These are phyloP conservation scores for Polymixis lichenea DNA, from an alignment of 2,888 invertebrate genomes.

Conservation along the genomic window DNA sequence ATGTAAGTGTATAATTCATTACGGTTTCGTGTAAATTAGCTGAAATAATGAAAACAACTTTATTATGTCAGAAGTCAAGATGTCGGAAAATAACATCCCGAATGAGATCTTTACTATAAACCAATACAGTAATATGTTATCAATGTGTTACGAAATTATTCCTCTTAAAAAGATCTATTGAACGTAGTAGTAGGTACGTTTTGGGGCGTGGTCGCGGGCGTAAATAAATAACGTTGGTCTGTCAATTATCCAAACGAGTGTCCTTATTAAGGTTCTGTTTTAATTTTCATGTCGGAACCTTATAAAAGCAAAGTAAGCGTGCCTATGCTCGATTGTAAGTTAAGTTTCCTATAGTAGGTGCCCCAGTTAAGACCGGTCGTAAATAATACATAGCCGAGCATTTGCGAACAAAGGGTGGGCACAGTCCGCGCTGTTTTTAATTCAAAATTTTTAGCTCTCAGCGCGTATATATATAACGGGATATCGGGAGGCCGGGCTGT, in stretches of 20 bases:
- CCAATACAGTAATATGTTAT: neutral
- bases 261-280: neutral
- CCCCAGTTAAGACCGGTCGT: constrained; percentile 39
- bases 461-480: too few species aligned
- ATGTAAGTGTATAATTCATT: neutral
- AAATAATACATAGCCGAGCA: constrained; percentile 55
- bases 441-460: constrained; percentile 39
- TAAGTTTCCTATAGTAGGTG: constrained; percentile 33
- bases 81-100: neutral
- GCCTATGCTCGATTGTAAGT: neutral
- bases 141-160: neutral
- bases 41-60: too few species aligned
- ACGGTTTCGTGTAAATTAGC: neutral
- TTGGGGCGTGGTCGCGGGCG: neutral
- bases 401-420: constrained; percentile 50
- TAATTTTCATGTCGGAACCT: neutral
- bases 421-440: constrained; percentile 39
- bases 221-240: constrained; percentile 19
- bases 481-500: too few species aligned
- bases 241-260: neutral
- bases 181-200: constrained; percentile 20
- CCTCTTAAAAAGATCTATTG: neutral
- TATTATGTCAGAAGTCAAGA: neutral
- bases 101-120: neutral
- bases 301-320: neutral